Evolutionary conservation across 2,888 invertebrate genomes (phyloP).

Genomic region (Sympetrum striolatum): DNA sequence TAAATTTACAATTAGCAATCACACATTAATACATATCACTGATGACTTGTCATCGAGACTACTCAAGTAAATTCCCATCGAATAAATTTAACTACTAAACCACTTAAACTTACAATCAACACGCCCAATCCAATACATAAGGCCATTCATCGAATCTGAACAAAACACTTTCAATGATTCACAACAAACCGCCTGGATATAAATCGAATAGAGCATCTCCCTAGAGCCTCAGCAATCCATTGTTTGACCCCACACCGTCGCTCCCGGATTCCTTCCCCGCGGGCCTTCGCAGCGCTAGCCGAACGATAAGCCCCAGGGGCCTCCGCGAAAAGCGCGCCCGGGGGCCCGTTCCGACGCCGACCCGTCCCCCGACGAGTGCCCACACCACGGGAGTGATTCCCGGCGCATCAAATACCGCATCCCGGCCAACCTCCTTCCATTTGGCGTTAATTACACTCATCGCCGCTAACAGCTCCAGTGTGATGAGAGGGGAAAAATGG

Average conservation of each 20-base stretch:
- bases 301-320: not conserved
- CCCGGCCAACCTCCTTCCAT: not conserved
- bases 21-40: no score
- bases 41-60: no score
- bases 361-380: not conserved
- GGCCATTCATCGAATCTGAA: no score
- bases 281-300: not conserved
- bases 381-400: not conserved
- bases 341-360: not conserved
- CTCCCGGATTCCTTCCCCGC: not conserved
- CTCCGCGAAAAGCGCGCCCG: not conserved
- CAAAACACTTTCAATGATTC: no score
- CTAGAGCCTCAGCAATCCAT: not conserved
- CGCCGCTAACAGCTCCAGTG: not conserved
- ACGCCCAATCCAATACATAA: no score
- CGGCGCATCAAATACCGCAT: no score
- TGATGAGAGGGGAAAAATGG: not conserved
- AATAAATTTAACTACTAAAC: no score
- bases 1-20: no score
- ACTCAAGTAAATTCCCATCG: no score
- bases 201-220: not conserved
- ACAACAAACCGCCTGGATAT: no score
- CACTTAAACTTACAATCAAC: no score
- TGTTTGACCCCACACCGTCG: not conserved
- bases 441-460: not conserved